Evolutionary conservation across 2,797 vertebrate genomes (phyloP).

Genomic region (Coreius guichenoti): DNA sequence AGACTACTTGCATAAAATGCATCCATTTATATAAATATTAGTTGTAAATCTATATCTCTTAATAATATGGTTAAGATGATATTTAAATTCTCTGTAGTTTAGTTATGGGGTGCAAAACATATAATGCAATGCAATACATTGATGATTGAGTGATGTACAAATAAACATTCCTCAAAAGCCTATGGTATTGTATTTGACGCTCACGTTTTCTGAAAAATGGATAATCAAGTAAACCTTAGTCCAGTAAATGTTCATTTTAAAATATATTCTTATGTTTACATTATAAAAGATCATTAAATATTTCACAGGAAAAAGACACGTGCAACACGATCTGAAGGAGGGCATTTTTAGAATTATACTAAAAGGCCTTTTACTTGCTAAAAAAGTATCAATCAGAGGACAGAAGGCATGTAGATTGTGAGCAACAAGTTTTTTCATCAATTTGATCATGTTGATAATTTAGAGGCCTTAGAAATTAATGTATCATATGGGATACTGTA

Average conservation of each 20-base stretch:
- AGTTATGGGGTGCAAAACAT: neutral
- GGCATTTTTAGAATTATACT: neutral
- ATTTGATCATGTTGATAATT: too few species aligned
- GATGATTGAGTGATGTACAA: neutral
- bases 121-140: neutral
- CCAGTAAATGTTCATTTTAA: neutral
- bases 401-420: neutral
- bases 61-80: neutral
- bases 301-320: neutral
- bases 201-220: neutral
- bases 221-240: neutral
- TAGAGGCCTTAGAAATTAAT: neutral
- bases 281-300: neutral
- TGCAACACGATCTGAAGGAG: neutral
- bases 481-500: neutral
- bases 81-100: neutral
- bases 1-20: neutral
- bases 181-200: neutral
- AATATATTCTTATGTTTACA: neutral
- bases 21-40: neutral
- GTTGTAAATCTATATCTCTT: neutral
- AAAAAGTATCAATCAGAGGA: neutral
- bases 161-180: neutral
- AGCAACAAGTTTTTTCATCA: too few species aligned
- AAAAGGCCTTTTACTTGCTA: neutral